Conservation (phyloP, 2,797 vertebrate species). For the Dendrocincla fuliginosa region DNA sequence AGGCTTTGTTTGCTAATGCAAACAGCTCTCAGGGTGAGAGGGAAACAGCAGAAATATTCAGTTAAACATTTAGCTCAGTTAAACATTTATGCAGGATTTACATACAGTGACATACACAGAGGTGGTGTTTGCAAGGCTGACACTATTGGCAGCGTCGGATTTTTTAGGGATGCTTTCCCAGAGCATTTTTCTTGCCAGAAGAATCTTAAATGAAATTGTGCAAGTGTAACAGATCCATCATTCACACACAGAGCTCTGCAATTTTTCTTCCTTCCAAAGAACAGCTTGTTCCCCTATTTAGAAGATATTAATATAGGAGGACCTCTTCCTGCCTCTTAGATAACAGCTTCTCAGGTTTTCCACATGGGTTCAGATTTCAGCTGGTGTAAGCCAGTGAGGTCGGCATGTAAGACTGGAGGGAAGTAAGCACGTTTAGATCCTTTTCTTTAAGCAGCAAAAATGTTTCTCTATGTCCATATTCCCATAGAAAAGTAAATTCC, state of each 20-base stretch:
- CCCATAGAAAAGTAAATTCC: background rate
- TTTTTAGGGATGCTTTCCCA: background rate
- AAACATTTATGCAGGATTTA: constrained; percentile 4
- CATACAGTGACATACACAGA: background rate
- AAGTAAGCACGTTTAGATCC: background rate
- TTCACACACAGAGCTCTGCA: background rate
- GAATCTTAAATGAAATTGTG: background rate
- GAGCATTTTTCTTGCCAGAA: constrained; percentile 1
- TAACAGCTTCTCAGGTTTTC: background rate
- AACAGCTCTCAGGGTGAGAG: background rate
- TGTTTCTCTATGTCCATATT: background rate
- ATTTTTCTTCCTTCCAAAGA: constrained; percentile 18
- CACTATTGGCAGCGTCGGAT: background rate
- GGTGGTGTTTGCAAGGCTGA: background rate
- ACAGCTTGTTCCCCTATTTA: constrained; percentile 8
- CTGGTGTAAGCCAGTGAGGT: background rate
- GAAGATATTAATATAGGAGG: background rate
- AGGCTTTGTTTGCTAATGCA: constrained; percentile 7
- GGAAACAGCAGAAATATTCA: constrained; percentile 3
- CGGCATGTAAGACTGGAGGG: background rate
- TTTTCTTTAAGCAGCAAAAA: background rate
- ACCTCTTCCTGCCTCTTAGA: background rate
- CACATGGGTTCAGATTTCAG: background rate
- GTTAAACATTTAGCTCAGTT: background rate
- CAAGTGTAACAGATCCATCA: background rate